Conservation (phyloP, 1,140 invertebrate species). For the Magallana ariakensis region DNA sequence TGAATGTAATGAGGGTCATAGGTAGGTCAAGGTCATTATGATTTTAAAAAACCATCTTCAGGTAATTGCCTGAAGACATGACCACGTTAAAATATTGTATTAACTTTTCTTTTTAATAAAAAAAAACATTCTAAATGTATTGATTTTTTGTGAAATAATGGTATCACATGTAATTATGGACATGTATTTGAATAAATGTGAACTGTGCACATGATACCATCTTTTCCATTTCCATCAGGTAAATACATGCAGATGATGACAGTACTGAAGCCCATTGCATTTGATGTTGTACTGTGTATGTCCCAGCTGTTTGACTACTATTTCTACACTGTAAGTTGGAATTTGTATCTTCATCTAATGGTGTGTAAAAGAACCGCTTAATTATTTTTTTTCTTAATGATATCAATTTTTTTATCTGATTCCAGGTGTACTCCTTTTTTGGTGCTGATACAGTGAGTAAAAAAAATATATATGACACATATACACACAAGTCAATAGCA, state of each 20-base stretch:
- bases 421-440: constrained; percentile 90
- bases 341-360: neutral
- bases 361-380: neutral
- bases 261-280: constrained; percentile 92
- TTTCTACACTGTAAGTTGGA: constrained; percentile 86
- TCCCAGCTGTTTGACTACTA: constrained; percentile 98
- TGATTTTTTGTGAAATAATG: no score
- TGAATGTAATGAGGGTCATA: constrained; percentile 94
- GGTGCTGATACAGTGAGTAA: constrained; percentile 84
- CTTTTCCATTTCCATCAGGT: constrained; percentile 66
- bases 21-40: constrained; percentile 83
- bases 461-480: neutral
- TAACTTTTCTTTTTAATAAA: no score
- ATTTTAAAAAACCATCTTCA: no score
- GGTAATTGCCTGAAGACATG: no score
- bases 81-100: no score
- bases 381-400: no score
- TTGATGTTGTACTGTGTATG: constrained; percentile 94
- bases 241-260: constrained; percentile 88
- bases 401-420: constrained; percentile 47
- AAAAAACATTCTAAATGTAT: no score
- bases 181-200: no score
- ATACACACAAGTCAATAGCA: no score
- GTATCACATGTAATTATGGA: no score
- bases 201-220: no score